Conservation (phyloP, 2,113 vertebrate species). For the Edolisoma coerulescens region DNA sequence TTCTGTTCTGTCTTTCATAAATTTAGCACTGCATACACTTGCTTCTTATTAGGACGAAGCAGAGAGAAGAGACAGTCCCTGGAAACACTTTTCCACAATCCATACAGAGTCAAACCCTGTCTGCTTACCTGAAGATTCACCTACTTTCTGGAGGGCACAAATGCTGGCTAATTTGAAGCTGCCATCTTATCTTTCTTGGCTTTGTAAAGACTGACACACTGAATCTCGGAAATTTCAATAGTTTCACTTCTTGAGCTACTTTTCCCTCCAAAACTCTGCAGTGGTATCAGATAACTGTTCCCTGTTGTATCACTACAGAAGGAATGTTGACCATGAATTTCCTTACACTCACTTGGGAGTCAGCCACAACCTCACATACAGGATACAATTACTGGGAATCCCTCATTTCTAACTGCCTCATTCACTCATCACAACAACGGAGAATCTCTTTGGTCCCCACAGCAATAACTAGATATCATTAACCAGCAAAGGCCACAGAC, state of each 20-base stretch:
- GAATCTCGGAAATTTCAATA: neutral
- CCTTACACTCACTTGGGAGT: neutral
- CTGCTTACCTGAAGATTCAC: neutral
- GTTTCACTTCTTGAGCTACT: neutral
- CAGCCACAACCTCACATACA: neutral
- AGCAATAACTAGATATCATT: neutral
- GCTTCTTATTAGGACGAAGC: neutral
- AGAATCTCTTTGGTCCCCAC: neutral
- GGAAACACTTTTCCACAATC: neutral
- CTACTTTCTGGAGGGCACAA: neutral
- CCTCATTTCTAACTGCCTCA: neutral
- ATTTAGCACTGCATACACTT: neutral
- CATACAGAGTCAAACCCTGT: neutral
- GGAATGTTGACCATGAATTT: accelerated
- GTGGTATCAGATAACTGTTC: neutral
- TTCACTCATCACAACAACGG: neutral
- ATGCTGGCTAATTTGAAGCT: neutral
- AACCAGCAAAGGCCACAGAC: neutral
- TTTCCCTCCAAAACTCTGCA: neutral
- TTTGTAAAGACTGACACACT: neutral
- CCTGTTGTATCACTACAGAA: neutral
- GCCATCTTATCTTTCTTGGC: neutral
- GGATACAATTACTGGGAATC: neutral
- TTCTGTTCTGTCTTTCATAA: neutral
- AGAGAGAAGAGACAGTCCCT: neutral